These are phyloP conservation scores for Ormyrus rosae DNA, from an alignment of 2,888 invertebrate species.

Conservation along the genomic window DNA sequence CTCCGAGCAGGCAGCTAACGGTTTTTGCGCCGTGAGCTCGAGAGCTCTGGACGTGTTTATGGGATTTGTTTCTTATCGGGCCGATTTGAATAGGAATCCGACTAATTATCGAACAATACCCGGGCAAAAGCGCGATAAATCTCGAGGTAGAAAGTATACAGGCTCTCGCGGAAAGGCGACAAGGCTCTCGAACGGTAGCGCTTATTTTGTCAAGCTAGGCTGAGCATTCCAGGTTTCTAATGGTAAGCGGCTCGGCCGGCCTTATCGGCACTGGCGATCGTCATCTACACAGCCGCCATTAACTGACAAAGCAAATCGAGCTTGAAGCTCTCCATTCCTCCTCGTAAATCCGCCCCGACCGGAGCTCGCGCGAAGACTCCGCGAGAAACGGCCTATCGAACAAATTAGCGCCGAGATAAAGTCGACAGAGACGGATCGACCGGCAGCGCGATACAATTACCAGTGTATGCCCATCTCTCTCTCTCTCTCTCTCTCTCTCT, in stretches of 20 bases:
- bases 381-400: slow-evolving; percentile 64
- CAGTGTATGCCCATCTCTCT: slow-evolving; percentile 4
- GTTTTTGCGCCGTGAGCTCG: no score
- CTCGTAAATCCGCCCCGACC: slow-evolving; percentile 27
- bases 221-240: slow-evolving; percentile 14
- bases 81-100: no score
- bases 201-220: slow-evolving; percentile 6
- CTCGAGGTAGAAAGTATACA: no score
- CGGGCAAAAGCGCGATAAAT: no score
- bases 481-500: slow-evolving; percentile 3
- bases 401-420: slow-evolving; percentile 73
- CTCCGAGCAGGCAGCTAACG: no score
- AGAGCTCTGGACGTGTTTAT: no score
- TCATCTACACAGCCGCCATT: slow-evolving; percentile 7
- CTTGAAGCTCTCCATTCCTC: slow-evolving; percentile 17
- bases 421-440: slow-evolving; percentile 73
- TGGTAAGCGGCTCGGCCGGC: background rate
- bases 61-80: no score
- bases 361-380: background rate
- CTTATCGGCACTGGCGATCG: slow-evolving; percentile 12
- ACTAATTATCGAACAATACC: no score
- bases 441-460: slow-evolving; percentile 68
- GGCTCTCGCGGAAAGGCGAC: no score
- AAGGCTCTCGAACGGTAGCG: background rate
- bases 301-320: slow-evolving; percentile 40